Base-by-base conservation (phyloP, 2,888 invertebrate genomes). In the Plebejus argus region DNA sequence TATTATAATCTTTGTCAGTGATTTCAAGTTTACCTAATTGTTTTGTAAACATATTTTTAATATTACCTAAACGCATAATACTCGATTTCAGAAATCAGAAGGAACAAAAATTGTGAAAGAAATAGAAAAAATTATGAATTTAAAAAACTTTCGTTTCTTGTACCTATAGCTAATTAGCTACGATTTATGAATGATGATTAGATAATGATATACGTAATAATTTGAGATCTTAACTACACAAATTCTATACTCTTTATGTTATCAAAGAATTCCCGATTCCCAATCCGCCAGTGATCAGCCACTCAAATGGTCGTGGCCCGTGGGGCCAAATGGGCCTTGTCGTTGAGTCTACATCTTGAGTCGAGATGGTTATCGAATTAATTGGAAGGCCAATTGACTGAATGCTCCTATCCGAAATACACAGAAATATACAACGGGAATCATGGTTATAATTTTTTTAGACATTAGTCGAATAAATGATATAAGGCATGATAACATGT, bases 301-400 rank as follows among this genome's bases (percentile, higher is more conserved):
- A 66, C 66, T 66, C 66, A 28, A 66, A 66, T 66, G 18, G 20
- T n/a, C n/a, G n/a, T n/a, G n/a, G n/a, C n/a, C n/a, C n/a, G n/a
- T n/a, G n/a, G n/a, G n/a, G n/a, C n/a, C n/a, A n/a, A n/a, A 66
- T 66, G 18, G 20, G 15, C 10, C 28, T 66, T 28, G 28, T 28
- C 10, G 66, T 28, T 28, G 15, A 28, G 28, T 66, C 28, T 28
- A 66, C 66, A 15, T 66, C 66, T 66, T 28, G 28, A 66, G 28
- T 66, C 28, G 28, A 28, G 66, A 66, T 33, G 28, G 15, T 66
- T 33, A 66, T 66, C 66, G 15, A 66, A 66, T 66, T 66, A 18
- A 66, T 66, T 66, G 33, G 28, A 66, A 66, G 66, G 28, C 28
- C 28, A 66, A 33, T 61, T 15, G 20, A 3, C 10, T 61, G 61